phyloP scores from a whole-genome alignment of 2,797 vertebrate species.

The Valencia hispanica region DNA sequence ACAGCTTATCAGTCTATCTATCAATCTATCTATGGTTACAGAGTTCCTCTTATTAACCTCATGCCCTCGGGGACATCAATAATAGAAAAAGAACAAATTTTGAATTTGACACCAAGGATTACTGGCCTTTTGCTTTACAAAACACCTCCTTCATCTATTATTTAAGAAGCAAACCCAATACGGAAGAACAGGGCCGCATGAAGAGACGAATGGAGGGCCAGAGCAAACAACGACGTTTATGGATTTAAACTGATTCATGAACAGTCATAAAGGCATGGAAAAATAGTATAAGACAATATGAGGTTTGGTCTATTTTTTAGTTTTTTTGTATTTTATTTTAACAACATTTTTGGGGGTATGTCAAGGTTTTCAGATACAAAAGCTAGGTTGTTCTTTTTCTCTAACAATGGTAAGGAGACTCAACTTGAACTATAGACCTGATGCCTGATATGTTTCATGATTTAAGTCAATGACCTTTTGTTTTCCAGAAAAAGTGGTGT shows the following conservation, averaged over 20 bases:
- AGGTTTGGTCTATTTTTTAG: not conserved
- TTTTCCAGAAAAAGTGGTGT: too few species aligned
- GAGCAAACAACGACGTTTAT: constrained; percentile 37
- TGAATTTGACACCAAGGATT: constrained; percentile 89
- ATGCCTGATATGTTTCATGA: not conserved
- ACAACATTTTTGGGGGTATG: not conserved
- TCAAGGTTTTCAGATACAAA: not conserved
- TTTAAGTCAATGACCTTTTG: not conserved
- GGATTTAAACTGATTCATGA: constrained; percentile 30
- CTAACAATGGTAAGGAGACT: not conserved
- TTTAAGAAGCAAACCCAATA: constrained; percentile 86
- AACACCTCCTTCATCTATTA: constrained; percentile 89
- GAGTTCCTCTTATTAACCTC: constrained; percentile 72
- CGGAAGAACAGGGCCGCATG: constrained; percentile 56
- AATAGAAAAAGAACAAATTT: constrained; percentile 90
- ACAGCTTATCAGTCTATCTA: constrained; percentile 21
- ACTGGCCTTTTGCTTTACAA: constrained; percentile 86
- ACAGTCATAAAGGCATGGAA: constrained; percentile 10
- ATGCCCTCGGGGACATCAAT: constrained; percentile 79
- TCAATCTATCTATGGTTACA: constrained; percentile 32
- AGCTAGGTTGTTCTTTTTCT: not conserved
- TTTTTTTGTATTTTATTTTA: not conserved
- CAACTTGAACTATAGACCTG: not conserved
- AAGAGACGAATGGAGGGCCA: constrained; percentile 19
- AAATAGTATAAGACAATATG: not conserved